Percentiles rank a stretch among this genome's conserved stretches.
Conservation (phyloP, 2,113 vertebrate species). For the Hyperoodon ampullatus region DNA sequence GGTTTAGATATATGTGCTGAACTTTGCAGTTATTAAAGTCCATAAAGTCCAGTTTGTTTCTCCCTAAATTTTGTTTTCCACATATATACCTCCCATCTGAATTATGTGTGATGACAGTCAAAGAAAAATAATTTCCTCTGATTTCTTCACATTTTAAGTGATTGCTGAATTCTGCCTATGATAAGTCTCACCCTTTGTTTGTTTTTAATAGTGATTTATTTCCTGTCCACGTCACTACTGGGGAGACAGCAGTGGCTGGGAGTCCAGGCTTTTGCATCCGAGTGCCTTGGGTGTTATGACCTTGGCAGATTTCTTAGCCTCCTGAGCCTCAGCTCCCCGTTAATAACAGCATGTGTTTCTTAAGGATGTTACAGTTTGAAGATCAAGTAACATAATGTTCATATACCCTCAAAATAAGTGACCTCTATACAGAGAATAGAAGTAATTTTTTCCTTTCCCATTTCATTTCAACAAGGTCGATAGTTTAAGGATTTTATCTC, state of each 20-base stretch:
- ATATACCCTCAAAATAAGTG: not conserved
- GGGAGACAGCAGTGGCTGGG: not conserved
- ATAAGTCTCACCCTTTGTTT: not conserved
- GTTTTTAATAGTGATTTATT: not conserved
- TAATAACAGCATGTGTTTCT: not conserved
- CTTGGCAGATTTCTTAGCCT: not conserved
- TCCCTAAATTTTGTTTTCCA: not conserved
- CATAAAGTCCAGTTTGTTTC: not conserved
- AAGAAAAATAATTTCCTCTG: not conserved
- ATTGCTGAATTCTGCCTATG: not conserved
- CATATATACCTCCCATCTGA: not conserved
- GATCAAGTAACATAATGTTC: not conserved
- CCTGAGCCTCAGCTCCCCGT: not conserved
- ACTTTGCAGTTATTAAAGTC: not conserved
- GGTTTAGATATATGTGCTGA: not conserved
- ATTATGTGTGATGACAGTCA: not conserved
- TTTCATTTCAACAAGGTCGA: not conserved
- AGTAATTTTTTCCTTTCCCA: not conserved
- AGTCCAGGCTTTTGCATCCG: not conserved
- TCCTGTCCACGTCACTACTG: not conserved
- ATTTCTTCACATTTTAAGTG: conserved; percentile 17
- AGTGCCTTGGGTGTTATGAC: not conserved
- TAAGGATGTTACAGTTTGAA: not conserved
- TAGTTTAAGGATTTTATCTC: not conserved
- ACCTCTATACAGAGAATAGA: not conserved